Conservation (phyloP, 1,140 invertebrate genomes). For the Zaprionus vittiger region DNA sequence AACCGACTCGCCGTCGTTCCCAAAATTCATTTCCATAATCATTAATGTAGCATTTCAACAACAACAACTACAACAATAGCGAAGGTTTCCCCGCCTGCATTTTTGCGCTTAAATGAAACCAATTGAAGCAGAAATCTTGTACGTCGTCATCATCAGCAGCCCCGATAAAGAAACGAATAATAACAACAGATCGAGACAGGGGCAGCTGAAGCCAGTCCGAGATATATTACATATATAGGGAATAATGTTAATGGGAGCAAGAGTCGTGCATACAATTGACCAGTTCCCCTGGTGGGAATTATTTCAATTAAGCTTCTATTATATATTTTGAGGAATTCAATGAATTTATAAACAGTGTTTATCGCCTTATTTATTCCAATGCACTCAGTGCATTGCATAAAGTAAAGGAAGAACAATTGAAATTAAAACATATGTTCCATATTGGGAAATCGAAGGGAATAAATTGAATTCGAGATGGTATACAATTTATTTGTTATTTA, state of each 20-base stretch:
- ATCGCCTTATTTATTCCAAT: not conserved
- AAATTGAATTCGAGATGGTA: too few relatives aligned
- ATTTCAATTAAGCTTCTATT: not conserved
- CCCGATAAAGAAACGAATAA: conserved; percentile 65
- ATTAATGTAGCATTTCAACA: conserved; percentile 40
- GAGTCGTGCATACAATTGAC: not conserved
- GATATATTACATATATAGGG: not conserved
- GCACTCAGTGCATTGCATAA: not conserved
- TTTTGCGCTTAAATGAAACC: conserved; percentile 74
- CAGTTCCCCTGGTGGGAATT: not conserved
- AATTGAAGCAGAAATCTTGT: conserved; percentile 80
- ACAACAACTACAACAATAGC: conserved; percentile 30
- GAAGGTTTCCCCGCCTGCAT: conserved; percentile 58
- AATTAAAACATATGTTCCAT: too few relatives aligned
- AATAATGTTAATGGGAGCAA: not conserved
- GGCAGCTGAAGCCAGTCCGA: conserved; percentile 17
- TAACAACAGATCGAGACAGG: conserved; percentile 38
- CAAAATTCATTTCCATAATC: conserved; percentile 71
- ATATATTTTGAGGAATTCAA: not conserved
- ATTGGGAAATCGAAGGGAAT: too few relatives aligned
- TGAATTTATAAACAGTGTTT: not conserved
- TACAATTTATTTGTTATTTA: too few relatives aligned
- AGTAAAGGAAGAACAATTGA: not conserved
- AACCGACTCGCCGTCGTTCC: conserved; percentile 57
- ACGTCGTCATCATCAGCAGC: conserved; percentile 46